phyloP scores from a whole-genome alignment of 2,113 vertebrate species.

The Leucopsar rothschildi region DNA sequence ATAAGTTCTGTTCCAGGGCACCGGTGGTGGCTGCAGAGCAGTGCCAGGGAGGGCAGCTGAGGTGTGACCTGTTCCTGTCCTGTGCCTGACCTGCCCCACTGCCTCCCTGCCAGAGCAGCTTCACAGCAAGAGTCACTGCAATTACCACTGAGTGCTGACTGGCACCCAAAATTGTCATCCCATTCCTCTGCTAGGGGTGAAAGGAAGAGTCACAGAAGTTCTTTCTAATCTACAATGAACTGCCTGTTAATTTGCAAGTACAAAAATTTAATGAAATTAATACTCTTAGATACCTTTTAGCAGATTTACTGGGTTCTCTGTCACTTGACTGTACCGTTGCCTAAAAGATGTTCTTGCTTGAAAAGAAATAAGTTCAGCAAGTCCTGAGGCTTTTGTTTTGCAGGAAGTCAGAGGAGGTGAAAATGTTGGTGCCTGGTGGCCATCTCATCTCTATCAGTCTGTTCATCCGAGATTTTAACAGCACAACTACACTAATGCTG shows the following conservation, averaged over 20 bases:
- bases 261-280: background rate
- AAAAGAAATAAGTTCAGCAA: conserved; percentile 33
- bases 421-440: background rate
- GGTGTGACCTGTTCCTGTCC: background rate
- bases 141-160: background rate
- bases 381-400: conserved; percentile 5
- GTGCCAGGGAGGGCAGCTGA: background rate
- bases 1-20: fast-evolving
- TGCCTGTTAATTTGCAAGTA: background rate
- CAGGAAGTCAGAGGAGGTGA: conserved; percentile 33
- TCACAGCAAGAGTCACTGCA: background rate
- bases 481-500: background rate
- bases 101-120: background rate
- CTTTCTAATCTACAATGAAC: background rate
- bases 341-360: background rate
- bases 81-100: background rate
- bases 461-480: background rate
- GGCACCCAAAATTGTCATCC: background rate
- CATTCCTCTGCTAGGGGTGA: background rate
- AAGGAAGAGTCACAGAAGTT: background rate
- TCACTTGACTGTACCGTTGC: background rate
- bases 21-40: fast-evolving
- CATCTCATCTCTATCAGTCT: background rate
- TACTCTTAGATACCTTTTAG: background rate
- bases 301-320: background rate